A percentile compares a stretch with the other conserved stretches of the same genome.
Evolutionary conservation across 1,140 invertebrate species (phyloP).

Genomic region (Uloborus diversus): DNA sequence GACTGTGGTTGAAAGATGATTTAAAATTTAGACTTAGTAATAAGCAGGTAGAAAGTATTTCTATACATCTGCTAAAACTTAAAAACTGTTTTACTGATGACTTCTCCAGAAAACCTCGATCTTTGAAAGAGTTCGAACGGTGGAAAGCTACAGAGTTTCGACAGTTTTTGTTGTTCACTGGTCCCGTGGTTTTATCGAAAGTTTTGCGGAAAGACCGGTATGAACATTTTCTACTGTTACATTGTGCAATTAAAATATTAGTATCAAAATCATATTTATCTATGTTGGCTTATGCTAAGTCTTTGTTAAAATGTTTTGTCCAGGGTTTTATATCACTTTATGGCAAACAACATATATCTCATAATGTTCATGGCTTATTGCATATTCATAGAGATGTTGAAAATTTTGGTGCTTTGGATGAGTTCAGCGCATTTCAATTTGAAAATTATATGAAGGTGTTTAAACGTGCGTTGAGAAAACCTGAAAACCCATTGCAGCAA

Average conservation of each 20-base stretch:
- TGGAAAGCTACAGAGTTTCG: conserved; percentile 69
- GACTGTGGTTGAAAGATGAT: conserved; percentile 60
- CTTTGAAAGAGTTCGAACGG: conserved; percentile 62
- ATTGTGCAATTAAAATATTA: conserved; percentile 60
- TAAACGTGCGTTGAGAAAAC: conserved; percentile 62
- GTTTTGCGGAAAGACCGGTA: conserved; percentile 62
- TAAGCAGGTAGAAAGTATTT: conserved; percentile 51
- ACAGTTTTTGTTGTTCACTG: conserved; percentile 67
- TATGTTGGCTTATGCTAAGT: conserved; percentile 56
- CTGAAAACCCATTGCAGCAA: conserved; percentile 60
- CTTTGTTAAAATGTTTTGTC: conserved; percentile 62
- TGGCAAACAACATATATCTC: conserved; percentile 61
- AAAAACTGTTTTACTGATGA: conserved; percentile 61
- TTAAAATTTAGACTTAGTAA: conserved; percentile 7
- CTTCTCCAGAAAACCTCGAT: conserved; percentile 65
- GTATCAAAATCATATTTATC: background rate
- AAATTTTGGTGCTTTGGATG: conserved; percentile 64
- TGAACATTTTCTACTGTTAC: conserved; percentile 65
- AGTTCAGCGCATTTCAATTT: conserved; percentile 66
- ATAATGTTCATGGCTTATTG: conserved; percentile 65
- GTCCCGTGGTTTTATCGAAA: conserved; percentile 63
- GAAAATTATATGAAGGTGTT: conserved; percentile 66
- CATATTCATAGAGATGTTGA: conserved; percentile 66
- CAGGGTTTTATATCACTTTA: conserved; percentile 53
- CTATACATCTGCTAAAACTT: conserved; percentile 13